phyloP scores from a whole-genome alignment of 2,888 invertebrate genomes.

The Oxystoma pomonae region DNA sequence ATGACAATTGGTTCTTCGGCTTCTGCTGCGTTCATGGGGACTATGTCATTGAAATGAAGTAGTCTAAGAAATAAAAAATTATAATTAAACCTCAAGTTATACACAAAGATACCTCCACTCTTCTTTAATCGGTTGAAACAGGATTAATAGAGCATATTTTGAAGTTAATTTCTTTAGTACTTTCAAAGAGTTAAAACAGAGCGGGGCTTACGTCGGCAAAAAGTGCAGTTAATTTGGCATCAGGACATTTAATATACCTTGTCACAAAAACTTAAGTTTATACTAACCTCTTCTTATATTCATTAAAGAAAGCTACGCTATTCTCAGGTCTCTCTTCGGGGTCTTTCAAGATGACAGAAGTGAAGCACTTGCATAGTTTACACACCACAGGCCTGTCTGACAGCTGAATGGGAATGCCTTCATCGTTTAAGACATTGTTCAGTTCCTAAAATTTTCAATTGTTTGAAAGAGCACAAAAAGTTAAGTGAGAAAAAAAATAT shows the following conservation, averaged over 20 bases:
- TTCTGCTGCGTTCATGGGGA: constrained; percentile 57
- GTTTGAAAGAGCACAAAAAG: too few relatives aligned
- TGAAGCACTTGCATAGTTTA: constrained; percentile 77
- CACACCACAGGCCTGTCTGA: constrained; percentile 71
- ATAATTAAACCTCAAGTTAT: too few relatives aligned
- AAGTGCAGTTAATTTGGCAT: too few relatives aligned
- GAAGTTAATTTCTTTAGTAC: too few relatives aligned
- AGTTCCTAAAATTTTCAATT: constrained; percentile 36
- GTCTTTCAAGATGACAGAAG: constrained; percentile 65
- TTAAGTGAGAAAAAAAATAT: too few relatives aligned
- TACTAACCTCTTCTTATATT: constrained; percentile 60
- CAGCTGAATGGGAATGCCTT: constrained; percentile 66
- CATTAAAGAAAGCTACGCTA: constrained; percentile 53
- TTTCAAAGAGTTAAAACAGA: too few relatives aligned
- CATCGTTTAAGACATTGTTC: constrained; percentile 53
- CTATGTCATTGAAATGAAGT: constrained; percentile 70
- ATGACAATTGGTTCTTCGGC: constrained; percentile 49
- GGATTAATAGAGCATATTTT: too few relatives aligned
- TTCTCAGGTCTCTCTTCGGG: constrained; percentile 49
- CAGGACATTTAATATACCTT: too few relatives aligned
- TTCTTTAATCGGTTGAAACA: too few relatives aligned
- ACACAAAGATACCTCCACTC: too few relatives aligned
- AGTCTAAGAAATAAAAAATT: constrained; percentile 52
- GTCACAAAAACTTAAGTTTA: too few relatives aligned
- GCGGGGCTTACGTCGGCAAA: too few relatives aligned